Conservation (phyloP, 35 echinoderm and acorn worm genomes). For the Ophiothrix spiculata region DNA sequence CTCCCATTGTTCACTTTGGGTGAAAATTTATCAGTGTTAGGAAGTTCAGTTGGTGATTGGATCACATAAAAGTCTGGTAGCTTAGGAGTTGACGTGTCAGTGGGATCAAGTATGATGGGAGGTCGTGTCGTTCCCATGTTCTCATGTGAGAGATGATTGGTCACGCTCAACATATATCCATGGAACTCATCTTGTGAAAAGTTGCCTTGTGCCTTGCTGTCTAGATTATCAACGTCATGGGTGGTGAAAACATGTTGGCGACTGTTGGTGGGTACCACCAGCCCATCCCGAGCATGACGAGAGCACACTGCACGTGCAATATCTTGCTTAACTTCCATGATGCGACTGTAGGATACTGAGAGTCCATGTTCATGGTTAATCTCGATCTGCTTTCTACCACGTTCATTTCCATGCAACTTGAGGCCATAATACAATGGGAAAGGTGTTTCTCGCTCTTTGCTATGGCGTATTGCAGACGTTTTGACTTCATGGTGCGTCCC, state of each 20-base stretch:
- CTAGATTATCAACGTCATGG: background rate
- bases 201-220: conserved; percentile 29
- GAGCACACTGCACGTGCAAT: background rate
- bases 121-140: background rate
- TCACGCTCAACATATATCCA: background rate
- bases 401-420: conserved; percentile 6
- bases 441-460: conserved; percentile 12
- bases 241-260: conserved; percentile 5
- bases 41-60: no score
- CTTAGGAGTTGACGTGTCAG: background rate
- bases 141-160: background rate
- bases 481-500: conserved; percentile 20
- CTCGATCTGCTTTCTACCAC: background rate
- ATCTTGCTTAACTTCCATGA: conserved; percentile 4
- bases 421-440: conserved; percentile 19
- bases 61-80: no score
- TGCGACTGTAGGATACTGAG: background rate
- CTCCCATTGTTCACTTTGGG: background rate
- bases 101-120: background rate
- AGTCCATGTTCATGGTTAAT: background rate
- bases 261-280: background rate
- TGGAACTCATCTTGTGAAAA: background rate
- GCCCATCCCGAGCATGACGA: conserved; percentile 3
- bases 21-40: background rate
- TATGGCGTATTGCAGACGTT: conserved; percentile 8